These are phyloP conservation scores for Argya squamiceps DNA, from an alignment of 2,797 vertebrate genomes.

Conservation along the genomic window DNA sequence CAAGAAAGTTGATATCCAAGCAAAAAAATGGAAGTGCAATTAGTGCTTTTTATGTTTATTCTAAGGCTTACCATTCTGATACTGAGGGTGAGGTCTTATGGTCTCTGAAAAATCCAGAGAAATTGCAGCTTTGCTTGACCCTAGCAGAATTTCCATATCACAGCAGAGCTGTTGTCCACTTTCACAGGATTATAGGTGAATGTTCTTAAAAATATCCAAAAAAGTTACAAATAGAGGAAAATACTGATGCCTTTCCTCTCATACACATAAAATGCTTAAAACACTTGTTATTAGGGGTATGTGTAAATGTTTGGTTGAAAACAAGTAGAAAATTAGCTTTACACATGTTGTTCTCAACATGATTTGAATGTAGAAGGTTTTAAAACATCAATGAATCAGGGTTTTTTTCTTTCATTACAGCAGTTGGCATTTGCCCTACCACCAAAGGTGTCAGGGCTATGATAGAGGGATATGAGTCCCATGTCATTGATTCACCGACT, in stretches of 20 bases:
- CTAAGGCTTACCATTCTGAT: neutral
- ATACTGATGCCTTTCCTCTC: neutral
- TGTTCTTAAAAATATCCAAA: neutral
- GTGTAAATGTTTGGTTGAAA: neutral
- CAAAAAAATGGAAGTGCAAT: neutral
- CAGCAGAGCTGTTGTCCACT: neutral
- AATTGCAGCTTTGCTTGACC: neutral
- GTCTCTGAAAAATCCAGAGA: neutral
- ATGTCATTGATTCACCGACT: rapidly evolving
- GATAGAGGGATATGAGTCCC: neutral
- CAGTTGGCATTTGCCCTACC: neutral
- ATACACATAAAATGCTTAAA: neutral
- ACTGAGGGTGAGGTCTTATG: rapidly evolving
- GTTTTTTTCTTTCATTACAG: neutral
- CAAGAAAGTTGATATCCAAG: neutral
- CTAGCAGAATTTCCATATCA: neutral
- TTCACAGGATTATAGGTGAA: neutral
- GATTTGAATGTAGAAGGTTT: neutral
- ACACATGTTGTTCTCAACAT: neutral
- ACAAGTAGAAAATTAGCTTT: neutral
- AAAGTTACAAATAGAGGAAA: neutral
- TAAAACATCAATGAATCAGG: neutral
- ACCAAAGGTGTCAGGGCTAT: neutral
- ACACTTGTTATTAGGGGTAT: neutral
- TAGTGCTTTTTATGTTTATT: neutral